Percentiles rank a stretch among this genome's conserved stretches.
Evolutionary conservation across 2,113 vertebrate species (phyloP).

Genomic region (Elephantulus edwardii): DNA sequence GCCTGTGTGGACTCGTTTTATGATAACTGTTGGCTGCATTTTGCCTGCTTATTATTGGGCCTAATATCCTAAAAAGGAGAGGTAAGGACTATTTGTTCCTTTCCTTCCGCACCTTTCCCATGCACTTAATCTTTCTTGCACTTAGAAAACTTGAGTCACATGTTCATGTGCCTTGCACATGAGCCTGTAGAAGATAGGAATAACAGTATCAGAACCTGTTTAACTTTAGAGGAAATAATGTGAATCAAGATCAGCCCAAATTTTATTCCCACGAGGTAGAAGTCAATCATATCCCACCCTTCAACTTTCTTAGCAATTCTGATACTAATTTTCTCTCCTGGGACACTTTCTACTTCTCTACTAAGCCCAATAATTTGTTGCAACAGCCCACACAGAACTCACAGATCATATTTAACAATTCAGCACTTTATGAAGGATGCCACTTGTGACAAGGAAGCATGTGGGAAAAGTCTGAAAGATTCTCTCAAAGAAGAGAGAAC

Average conservation of each 20-base stretch:
- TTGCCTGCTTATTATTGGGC: constrained; percentile 24
- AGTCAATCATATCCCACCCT: neutral
- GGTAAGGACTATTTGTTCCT: neutral
- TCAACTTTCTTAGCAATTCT: neutral
- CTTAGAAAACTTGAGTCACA: neutral
- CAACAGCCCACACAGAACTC: neutral
- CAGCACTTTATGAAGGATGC: neutral
- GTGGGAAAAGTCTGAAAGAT: neutral
- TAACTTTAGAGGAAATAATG: neutral
- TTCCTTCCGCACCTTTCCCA: neutral
- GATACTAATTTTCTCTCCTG: neutral
- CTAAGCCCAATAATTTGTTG: neutral
- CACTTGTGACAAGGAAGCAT: neutral
- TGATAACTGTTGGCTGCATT: constrained; percentile 22
- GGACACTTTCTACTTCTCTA: neutral
- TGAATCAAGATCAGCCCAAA: neutral
- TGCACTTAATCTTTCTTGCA: neutral
- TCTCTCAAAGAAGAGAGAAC: neutral
- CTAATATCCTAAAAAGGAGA: neutral
- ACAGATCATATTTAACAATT: neutral
- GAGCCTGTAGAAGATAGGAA: neutral
- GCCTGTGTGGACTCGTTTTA: neutral
- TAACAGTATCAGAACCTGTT: neutral
- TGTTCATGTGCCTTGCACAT: neutral
- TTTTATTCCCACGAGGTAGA: neutral